phyloP scores from a whole-genome alignment of 2,888 invertebrate species.

The Lycia hirtaria region DNA sequence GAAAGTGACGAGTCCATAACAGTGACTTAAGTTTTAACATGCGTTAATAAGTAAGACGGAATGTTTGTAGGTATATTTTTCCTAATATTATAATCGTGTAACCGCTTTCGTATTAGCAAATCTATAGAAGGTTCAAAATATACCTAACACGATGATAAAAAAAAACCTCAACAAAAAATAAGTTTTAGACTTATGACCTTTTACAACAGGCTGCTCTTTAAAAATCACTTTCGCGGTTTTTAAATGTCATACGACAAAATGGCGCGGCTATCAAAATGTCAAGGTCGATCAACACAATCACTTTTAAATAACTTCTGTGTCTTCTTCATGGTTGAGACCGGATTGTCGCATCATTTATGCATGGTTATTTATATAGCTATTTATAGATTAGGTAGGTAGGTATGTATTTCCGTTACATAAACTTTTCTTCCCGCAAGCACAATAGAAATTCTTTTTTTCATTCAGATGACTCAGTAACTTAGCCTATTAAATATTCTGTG shows the following conservation, averaged over 20 bases:
- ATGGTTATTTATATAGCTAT: no score
- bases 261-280: constrained; percentile 47
- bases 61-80: neutral
- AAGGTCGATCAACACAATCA: constrained; percentile 47
- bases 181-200: constrained; percentile 19
- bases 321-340: neutral
- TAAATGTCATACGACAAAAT: constrained; percentile 43
- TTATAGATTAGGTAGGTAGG: no score
- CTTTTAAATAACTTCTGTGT: constrained; percentile 13
- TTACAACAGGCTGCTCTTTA: constrained; percentile 8
- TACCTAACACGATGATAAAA: neutral
- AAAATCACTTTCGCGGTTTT: constrained; percentile 44
- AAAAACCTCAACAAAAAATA: neutral
- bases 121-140: neutral
- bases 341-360: neutral
- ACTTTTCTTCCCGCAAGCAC: no score
- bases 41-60: no score
- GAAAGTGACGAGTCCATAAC: no score
- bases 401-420: no score
- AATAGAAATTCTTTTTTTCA: no score
- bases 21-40: no score
- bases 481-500: no score
- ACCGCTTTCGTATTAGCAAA: no score
- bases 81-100: no score
- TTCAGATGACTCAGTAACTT: no score